phyloP scores from a whole-genome alignment of 2,888 invertebrate genomes.

The Phasia obesa region DNA sequence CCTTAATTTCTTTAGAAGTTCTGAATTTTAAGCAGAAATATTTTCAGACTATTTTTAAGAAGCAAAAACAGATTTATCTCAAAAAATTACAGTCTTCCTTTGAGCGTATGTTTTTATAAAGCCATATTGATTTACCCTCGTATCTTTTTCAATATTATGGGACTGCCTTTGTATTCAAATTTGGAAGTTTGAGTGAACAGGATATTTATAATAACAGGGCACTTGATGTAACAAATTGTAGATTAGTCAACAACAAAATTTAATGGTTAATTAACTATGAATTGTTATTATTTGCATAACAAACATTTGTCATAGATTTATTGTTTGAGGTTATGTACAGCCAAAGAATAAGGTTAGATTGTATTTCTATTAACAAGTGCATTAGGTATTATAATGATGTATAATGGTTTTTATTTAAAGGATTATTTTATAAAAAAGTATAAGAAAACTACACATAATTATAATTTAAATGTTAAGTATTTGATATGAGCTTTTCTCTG shows the following conservation, averaged over 20 bases:
- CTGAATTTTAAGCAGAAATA: too few species aligned
- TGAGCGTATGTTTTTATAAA: too few species aligned
- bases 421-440: constrained; percentile 15
- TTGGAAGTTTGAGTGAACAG: constrained; percentile 7
- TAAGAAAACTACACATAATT: constrained; percentile 40
- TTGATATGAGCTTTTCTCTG: constrained; percentile 45
- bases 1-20: too few species aligned
- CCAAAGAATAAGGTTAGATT: constrained; percentile 33
- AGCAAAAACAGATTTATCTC: too few species aligned
- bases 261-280: constrained; percentile 81
- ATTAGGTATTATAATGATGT: constrained; percentile 13
- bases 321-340: constrained; percentile 25
- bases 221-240: constrained; percentile 76
- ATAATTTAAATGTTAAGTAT: constrained; percentile 60
- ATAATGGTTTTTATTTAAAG: constrained; percentile 7
- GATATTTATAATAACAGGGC: constrained; percentile 70
- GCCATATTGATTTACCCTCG: too few species aligned
- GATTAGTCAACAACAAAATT: constrained; percentile 69
- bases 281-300: constrained; percentile 74
- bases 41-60: too few species aligned
- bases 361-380: constrained; percentile 25
- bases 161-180: constrained; percentile 45
- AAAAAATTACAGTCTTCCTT: too few species aligned
- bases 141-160: constrained; percentile 8
- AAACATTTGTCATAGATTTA: constrained; percentile 6